Evolutionary conservation across 2,113 vertebrate genomes (phyloP), one percentile per base, ranked within the genome.

Genomic region (Amblyornis subalaris): DNA sequence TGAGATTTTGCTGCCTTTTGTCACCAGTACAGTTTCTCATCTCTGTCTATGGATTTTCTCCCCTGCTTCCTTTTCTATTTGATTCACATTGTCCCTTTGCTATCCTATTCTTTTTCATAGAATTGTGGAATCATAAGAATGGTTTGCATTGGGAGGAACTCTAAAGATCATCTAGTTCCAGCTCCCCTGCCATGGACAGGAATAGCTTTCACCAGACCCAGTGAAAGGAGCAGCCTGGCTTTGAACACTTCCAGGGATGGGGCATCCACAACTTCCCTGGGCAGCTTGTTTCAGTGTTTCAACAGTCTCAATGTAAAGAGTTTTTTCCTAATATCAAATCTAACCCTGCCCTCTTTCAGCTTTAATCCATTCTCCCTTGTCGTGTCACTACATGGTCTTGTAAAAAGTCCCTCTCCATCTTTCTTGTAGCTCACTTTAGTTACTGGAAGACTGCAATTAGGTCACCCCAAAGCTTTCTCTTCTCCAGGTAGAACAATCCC

Each of bases 121-220:
- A 50, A 16, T 23, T 31, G 24, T 58, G 36, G 18, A 57, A 44
- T 36, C 16, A 44, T 10, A n/a, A 31, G 14, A 42, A 6, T 48
- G 25, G 7, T 57, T 24, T 42, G 50, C 31, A 6, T 33, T 33
- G 51, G 19, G 33, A 36, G 35, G 11, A 42, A 10, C 7, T 13
- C 5, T 36, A 44, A 79, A 50, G 17, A 44, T 28, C 28, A 17
- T 20, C 6, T 31, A 31, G 10, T 19, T 50, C 36, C 26, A 50
- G 8, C 10, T 12, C 10, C 1, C 8, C 31, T 19, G 6, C 18
- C 0, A 1, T 16, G 33, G 35, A 42, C 14, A 42, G 51, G 35
- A 10, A 29, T 15, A 29, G 4, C 12, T 65, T 48, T 16, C 20
- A 29, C 29, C 6, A 35, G 40, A 44, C 10, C 42, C 57, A 14